phyloP scores from a whole-genome alignment of 2,113 vertebrate genomes.

The Chelonoidis abingdonii region DNA sequence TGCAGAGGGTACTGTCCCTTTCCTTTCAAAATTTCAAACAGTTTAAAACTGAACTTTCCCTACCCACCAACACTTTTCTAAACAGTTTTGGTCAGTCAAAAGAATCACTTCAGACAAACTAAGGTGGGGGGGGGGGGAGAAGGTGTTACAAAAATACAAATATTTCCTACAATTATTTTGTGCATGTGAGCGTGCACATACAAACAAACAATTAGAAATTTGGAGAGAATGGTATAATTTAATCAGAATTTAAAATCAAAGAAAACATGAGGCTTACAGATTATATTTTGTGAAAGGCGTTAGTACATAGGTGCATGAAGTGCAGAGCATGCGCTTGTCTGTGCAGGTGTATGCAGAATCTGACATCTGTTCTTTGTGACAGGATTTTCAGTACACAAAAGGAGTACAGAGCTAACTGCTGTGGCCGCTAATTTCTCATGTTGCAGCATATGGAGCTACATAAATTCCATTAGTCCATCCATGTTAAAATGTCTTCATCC shows the following conservation, averaged over 20 bases:
- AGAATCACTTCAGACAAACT: not conserved
- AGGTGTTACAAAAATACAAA: not conserved
- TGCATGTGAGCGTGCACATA: not conserved
- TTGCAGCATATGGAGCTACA: not conserved
- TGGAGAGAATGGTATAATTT: not conserved
- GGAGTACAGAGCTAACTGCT: not conserved
- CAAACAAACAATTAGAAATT: not conserved
- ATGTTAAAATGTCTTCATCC: not conserved
- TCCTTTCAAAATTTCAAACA: too few relatives aligned
- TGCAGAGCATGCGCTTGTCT: not conserved
- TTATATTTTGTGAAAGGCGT: not conserved
- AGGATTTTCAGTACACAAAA: not conserved
- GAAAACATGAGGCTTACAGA: not conserved
- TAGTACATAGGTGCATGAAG: not conserved
- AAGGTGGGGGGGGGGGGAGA: not conserved
- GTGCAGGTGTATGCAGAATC: not conserved
- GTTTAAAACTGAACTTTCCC: too few relatives aligned
- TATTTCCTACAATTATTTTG: not conserved
- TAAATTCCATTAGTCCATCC: not conserved
- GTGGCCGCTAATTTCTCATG: not conserved
- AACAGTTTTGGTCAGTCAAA: too few relatives aligned
- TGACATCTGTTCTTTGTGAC: not conserved
- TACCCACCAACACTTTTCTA: too few relatives aligned
- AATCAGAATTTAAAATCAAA: not conserved
- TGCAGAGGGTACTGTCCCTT: too few relatives aligned